phyloP scores from a whole-genome alignment of 2,797 vertebrate genomes.

The Lacerta bilineata region DNA sequence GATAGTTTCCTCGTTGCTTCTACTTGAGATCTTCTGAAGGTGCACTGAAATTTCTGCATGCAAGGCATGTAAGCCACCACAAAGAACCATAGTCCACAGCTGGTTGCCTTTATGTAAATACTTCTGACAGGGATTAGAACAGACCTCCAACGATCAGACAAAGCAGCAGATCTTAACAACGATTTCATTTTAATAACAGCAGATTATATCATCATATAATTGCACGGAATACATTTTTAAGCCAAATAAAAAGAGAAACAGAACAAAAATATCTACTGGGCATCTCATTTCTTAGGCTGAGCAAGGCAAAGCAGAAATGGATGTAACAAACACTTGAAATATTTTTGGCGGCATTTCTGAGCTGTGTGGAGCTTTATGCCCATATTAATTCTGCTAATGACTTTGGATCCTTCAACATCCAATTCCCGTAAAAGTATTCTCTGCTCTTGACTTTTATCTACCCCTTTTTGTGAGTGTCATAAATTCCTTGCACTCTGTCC shows the following conservation, averaged over 20 bases:
- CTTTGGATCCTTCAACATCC: not conserved
- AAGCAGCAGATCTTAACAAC: not conserved
- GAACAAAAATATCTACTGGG: not conserved
- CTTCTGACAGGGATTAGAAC: too few relatives aligned
- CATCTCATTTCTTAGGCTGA: not conserved
- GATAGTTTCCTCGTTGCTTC: too few relatives aligned
- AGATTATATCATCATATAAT: not conserved
- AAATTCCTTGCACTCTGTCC: not conserved
- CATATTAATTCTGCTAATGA: constrained; percentile 15
- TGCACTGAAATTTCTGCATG: too few relatives aligned
- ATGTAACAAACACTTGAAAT: not conserved
- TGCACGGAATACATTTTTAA: not conserved
- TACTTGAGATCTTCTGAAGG: too few relatives aligned
- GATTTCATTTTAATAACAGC: not conserved
- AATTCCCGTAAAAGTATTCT: constrained; percentile 17
- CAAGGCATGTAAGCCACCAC: too few relatives aligned
- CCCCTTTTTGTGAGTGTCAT: not conserved
- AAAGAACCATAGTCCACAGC: too few relatives aligned
- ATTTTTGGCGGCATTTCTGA: not conserved
- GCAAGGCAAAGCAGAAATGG: not conserved
- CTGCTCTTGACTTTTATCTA: not conserved
- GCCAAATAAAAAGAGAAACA: not conserved
- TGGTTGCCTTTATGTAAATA: too few relatives aligned
- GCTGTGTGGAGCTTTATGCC: not conserved
- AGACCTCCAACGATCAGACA: too few relatives aligned